Evolutionary conservation across 2,113 vertebrate genomes (phyloP), one percentile per base, ranked within the genome.

Genomic region (Ageneiosus marmoratus): DNA sequence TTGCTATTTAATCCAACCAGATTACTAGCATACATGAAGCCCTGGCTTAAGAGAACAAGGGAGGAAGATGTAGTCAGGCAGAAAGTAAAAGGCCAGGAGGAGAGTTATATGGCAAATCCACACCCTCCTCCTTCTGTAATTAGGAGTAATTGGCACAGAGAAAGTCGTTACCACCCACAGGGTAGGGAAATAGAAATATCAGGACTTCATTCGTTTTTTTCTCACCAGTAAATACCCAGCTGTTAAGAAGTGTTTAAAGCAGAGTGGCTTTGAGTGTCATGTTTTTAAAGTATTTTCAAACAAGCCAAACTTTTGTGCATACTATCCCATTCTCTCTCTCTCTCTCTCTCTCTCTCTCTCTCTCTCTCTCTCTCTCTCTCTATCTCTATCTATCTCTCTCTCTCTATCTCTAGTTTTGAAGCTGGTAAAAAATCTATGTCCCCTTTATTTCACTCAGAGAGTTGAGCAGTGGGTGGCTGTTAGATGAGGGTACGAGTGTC

Each of bases 141-240:
- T 89, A 88, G 86, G 83, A 84, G 80, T 72, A 84, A 87, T 83
- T 58, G 83, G 63, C 79, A 77, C 41, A 80, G 72, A 84, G 34
- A 82, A 83, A 80, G 53, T 48, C 41, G 46, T 76, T 80, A 48
- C 80, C 87, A 83, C 84, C 76, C 77, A 75, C 37, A 22, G 53
- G 60, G 85, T 51, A 55, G 34, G 77, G 72, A 75, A 89, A 84
- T 80, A 62, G 80, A 85, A 76, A 86, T 78, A 82, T 87, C 82
- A 77, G 84, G 56, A 79, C 73, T 12, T 11, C 0, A 4, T 7
- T 75, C 8, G 58, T 81, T 51, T 67, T 80, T 50, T 13, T 24
- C 69, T 13, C 53, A 84, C 41, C 27, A 62, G 51, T 62, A 78
- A 84, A 83, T 58, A 51, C 29, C 37, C 34, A 63, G 74, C 85